Evolutionary conservation across 2,113 vertebrate genomes (phyloP).

Genomic region (Salvelinus namaycush): DNA sequence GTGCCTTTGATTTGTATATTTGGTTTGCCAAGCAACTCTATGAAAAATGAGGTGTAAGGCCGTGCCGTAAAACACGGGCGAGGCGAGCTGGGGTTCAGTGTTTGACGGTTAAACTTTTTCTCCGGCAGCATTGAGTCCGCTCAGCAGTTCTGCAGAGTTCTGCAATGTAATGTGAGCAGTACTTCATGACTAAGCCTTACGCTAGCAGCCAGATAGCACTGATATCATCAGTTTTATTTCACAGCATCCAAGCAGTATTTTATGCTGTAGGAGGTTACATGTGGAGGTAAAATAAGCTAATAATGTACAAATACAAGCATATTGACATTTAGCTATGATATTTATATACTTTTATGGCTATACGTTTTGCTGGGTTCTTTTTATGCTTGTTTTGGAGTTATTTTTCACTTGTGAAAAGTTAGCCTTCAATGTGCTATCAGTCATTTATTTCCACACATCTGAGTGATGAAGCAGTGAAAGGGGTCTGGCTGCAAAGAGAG

Average conservation of each 20-base stretch:
- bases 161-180: conserved; percentile 16
- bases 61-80: conserved; percentile 24
- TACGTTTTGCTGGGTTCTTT: not conserved
- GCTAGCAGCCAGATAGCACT: conserved; percentile 28
- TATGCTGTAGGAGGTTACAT: not conserved
- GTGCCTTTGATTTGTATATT: conserved; percentile 32
- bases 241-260: not conserved
- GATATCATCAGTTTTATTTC: conserved; percentile 37
- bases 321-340: not conserved
- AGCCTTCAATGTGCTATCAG: not conserved
- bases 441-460: not conserved
- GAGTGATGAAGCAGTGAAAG: not conserved
- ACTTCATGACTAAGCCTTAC: conserved; percentile 34
- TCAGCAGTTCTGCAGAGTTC: conserved; percentile 29
- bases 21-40: conserved; percentile 29
- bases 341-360: not conserved
- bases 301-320: not conserved
- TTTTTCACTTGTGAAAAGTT: not conserved
- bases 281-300: not conserved
- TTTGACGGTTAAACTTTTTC: conserved; percentile 12
- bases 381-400: not conserved
- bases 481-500: not conserved
- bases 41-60: conserved; percentile 7
- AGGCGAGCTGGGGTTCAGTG: conserved; percentile 9
- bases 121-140: conserved; percentile 2